Evolutionary conservation across 2,113 vertebrate species (phyloP).

Genomic region (Apteryx mantelli): DNA sequence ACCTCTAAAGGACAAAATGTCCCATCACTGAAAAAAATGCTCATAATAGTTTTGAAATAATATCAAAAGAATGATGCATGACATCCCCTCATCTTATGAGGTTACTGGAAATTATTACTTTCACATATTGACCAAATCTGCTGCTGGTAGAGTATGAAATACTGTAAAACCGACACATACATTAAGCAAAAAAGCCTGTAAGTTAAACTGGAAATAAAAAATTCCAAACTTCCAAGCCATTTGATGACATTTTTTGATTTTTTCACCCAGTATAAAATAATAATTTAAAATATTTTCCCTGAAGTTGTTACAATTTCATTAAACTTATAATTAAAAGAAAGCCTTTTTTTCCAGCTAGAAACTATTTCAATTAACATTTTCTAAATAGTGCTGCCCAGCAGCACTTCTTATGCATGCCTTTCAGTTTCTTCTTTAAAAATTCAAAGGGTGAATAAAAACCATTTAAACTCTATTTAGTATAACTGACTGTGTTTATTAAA

Average conservation of each 20-base stretch:
- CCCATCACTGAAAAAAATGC: background rate
- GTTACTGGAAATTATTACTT: background rate
- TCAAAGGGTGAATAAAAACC: background rate
- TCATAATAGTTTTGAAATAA: background rate
- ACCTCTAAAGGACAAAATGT: background rate
- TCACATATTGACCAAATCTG: slow-evolving; percentile 29
- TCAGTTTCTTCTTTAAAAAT: background rate
- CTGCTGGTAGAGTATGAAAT: background rate
- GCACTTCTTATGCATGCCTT: background rate
- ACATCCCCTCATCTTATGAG: background rate
- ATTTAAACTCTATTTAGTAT: background rate
- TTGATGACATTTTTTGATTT: background rate
- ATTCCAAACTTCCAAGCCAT: background rate
- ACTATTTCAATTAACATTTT: background rate
- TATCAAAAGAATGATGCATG: background rate
- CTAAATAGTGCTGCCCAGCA: background rate
- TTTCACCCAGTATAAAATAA: background rate
- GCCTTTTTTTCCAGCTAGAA: background rate
- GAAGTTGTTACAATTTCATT: background rate
- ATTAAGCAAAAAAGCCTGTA: background rate
- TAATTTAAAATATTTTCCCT: background rate
- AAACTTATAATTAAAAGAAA: background rate
- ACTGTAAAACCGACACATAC: background rate
- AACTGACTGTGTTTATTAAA: background rate
- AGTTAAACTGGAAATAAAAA: background rate